A percentile compares a stretch with the other conserved stretches of the same genome.
These are phyloP conservation scores for Nephrotoma guestfalica DNA, from an alignment of 2,888 invertebrate species.

Conservation along the genomic window DNA sequence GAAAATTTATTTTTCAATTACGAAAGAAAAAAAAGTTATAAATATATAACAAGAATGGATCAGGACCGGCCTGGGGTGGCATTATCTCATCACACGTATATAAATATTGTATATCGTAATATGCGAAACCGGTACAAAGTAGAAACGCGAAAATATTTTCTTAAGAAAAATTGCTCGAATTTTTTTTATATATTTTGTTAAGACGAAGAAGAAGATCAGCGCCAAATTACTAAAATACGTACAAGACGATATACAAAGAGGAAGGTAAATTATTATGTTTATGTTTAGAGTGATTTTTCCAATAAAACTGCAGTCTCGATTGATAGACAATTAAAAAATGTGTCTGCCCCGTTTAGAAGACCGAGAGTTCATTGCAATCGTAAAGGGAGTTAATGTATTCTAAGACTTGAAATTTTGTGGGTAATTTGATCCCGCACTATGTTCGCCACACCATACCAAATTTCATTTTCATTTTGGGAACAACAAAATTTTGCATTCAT, in stretches of 20 bases:
- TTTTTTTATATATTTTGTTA: not conserved
- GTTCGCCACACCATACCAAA: not conserved
- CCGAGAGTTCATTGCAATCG: not conserved
- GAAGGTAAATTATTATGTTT: not conserved
- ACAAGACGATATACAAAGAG: not conserved
- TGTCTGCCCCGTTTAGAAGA: not conserved
- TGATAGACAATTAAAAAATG: not conserved
- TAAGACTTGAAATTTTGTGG: not conserved
- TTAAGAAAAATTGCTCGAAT: not conserved
- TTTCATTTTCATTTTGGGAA: not conserved
- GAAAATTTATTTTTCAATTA: not conserved
- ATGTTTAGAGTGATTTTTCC: not conserved
- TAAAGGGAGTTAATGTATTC: not conserved
- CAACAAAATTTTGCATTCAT: not conserved
- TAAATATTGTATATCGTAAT: not conserved
- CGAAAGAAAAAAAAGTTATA: not conserved
- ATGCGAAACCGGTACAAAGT: not conserved
- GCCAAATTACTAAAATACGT: not conserved
- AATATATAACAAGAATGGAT: not conserved
- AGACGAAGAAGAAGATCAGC: not conserved
- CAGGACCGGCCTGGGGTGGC: not conserved
- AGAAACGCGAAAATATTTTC: not conserved
- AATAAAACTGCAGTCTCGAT: not conserved
- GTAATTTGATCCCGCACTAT: too few relatives aligned
- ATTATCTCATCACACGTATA: not conserved